Conservation (phyloP, 2,113 vertebrate species). For the Toxostoma redivivum region DNA sequence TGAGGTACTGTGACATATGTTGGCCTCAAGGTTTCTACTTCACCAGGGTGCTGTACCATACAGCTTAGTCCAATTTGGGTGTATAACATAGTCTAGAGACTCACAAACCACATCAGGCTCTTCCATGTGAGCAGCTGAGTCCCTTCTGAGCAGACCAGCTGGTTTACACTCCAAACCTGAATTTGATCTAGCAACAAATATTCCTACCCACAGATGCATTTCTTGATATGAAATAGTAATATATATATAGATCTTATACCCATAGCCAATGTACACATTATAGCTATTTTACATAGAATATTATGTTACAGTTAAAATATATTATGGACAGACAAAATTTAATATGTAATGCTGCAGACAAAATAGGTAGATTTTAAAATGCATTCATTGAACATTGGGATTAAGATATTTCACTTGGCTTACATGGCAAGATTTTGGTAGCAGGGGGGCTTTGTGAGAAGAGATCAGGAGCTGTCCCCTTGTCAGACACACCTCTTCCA, state of each 20-base stretch:
- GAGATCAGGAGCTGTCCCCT: background rate
- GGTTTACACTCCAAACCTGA: background rate
- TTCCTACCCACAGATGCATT: background rate
- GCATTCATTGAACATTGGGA: accelerated
- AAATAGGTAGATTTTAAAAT: background rate
- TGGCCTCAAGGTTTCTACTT: background rate
- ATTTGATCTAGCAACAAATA: background rate
- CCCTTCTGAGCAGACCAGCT: background rate
- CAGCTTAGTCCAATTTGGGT: background rate
- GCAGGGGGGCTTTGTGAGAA: background rate
- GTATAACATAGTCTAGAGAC: no score
- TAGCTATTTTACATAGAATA: background rate
- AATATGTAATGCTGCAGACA: background rate
- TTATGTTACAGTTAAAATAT: background rate
- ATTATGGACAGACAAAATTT: background rate
- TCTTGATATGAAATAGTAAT: background rate
- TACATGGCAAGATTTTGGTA: background rate
- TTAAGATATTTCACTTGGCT: background rate
- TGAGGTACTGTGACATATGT: background rate
- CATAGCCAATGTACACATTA: background rate
- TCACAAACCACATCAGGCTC: background rate
- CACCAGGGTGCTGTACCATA: background rate
- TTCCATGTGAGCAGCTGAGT: background rate
- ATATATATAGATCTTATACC: background rate
- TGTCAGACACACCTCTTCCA: background rate